A percentile compares a stretch with the other conserved stretches of the same genome.
phyloP scores from a whole-genome alignment of 2,113 vertebrate species.

The Tympanuchus pallidicinctus region DNA sequence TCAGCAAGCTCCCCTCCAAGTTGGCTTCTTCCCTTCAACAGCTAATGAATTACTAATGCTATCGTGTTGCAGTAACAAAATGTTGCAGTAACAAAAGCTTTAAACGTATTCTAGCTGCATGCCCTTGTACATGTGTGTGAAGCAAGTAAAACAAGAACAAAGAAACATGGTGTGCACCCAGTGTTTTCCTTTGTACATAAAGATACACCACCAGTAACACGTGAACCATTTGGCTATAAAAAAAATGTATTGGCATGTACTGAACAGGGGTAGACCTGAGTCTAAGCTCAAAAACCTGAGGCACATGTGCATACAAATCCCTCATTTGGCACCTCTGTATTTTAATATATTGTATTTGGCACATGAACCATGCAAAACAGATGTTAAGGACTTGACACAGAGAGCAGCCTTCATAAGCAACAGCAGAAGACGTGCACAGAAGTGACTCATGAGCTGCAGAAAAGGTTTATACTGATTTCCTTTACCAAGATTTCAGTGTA shows the following conservation, averaged over 20 bases:
- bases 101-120: neutral
- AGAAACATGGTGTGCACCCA: neutral
- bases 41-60: neutral
- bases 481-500: neutral
- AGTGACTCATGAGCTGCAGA: slow-evolving; percentile 48
- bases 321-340: slow-evolving; percentile 11
- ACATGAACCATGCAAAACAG: neutral
- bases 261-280: neutral
- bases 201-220: neutral
- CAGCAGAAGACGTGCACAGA: slow-evolving; percentile 32
- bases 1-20: neutral
- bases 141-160: neutral
- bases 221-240: neutral
- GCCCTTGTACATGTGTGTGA: neutral
- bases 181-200: neutral
- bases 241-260: neutral
- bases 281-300: slow-evolving; percentile 14
- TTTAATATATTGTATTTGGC: slow-evolving; percentile 34
- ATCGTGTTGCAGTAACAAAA: neutral
- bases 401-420: slow-evolving; percentile 3
- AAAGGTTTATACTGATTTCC: slow-evolving; percentile 10
- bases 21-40: neutral
- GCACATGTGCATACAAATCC: neutral
- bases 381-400: neutral
- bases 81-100: neutral